Evolutionary conservation across 2,888 invertebrate genomes (phyloP).

Genomic region (Hedya salicella): DNA sequence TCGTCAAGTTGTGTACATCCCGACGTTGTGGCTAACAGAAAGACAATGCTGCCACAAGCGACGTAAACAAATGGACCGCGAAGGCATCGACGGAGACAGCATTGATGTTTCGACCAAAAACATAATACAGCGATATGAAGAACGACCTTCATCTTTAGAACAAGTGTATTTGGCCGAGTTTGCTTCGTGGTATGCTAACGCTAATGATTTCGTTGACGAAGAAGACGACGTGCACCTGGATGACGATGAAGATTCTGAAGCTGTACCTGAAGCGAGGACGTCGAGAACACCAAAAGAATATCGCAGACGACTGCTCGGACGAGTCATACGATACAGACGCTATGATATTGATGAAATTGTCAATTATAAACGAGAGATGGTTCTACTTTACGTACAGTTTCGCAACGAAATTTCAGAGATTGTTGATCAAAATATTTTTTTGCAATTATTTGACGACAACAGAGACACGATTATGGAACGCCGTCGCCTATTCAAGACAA

Average conservation of each 20-base stretch:
- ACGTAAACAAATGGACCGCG: conserved; percentile 53
- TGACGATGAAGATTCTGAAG: conserved; percentile 53
- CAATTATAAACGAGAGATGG: conserved; percentile 61
- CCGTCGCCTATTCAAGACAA: conserved; percentile 48
- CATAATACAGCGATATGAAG: conserved; percentile 53
- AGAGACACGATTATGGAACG: conserved; percentile 49
- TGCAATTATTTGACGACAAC: conserved; percentile 50
- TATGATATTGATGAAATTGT: conserved; percentile 59
- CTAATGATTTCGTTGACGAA: conserved; percentile 55
- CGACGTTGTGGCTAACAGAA: conserved; percentile 64
- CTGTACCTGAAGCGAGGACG: conserved; percentile 48
- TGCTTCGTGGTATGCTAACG: conserved; percentile 55
- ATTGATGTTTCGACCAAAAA: conserved; percentile 56
- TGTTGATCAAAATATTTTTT: conserved; percentile 51
- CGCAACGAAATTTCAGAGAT: conserved; percentile 54
- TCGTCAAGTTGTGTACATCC: conserved; percentile 56
- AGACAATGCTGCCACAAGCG: conserved; percentile 54
- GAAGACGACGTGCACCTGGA: conserved; percentile 56
- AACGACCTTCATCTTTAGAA: conserved; percentile 51
- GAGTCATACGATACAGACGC: conserved; percentile 59
- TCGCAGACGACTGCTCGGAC: conserved; percentile 52
- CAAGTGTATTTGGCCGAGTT: conserved; percentile 51
- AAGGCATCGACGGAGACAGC: conserved; percentile 50
- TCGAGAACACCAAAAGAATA: conserved; percentile 48
- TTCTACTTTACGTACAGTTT: conserved; percentile 59